Percentiles rank a stretch among this genome's conserved stretches.
Evolutionary conservation across 2,113 vertebrate genomes (phyloP).

Genomic region (Alligator mississippiensis): DNA sequence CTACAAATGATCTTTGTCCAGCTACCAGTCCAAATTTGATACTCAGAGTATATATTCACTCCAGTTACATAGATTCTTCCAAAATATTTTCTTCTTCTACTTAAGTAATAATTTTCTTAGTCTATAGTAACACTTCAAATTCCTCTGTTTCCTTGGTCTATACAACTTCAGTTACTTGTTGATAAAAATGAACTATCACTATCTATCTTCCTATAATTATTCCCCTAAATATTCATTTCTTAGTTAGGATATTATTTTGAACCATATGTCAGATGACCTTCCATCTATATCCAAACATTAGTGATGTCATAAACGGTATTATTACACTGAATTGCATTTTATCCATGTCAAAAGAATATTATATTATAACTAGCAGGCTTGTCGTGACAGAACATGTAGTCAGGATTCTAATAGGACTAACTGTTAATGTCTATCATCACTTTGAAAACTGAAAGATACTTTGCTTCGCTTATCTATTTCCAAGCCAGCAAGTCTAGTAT

Average conservation of each 20-base stretch:
- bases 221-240: neutral
- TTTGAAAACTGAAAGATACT: constrained; percentile 18
- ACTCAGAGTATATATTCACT: neutral
- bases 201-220: neutral
- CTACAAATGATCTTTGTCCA: neutral
- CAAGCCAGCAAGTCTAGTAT: neutral
- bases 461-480: neutral
- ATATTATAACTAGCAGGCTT: no score
- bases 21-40: neutral
- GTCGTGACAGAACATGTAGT: neutral
- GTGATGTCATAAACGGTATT: neutral
- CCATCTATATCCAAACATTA: neutral
- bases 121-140: neutral
- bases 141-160: neutral
- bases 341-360: neutral
- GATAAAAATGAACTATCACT: fast-evolving
- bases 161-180: neutral
- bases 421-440: neutral
- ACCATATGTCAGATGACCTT: neutral
- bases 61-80: neutral
- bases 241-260: fast-evolving
- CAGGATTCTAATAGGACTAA: neutral
- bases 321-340: fast-evolving
- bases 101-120: neutral
- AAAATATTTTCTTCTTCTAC: neutral